Evolutionary conservation across 1,140 invertebrate species (phyloP), one percentile per base, ranked within the genome.

Genomic region (Philotrypesis tridentata): DNA sequence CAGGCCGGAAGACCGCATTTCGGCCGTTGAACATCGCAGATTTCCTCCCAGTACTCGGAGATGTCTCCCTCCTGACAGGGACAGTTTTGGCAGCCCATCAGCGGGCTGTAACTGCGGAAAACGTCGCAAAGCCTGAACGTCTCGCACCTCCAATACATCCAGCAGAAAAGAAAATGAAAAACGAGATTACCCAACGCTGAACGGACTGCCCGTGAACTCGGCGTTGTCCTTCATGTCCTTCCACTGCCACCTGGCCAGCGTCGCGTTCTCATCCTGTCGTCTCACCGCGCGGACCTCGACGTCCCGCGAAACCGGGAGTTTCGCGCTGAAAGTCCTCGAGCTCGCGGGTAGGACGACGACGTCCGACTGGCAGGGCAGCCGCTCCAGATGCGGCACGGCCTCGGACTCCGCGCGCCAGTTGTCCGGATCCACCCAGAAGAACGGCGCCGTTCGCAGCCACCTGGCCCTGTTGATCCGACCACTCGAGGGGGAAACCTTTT

Each of bases 361-460:
- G 25, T 92, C 91, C 0, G 84, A 79, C 0, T 86, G 86, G 55
- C 91, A 92, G 0, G 91, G 91, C 14, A 92, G 84, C 65, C 87
- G 86, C 33, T 91, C 87, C 0, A 91, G 68, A 84, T 92, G 89
- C 11, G 91, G 91, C 4, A 87, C 84, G 0, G 91, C 91, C 63
- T 88, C 79, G 0, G 87, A 89, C n/a, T 83, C 82, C 25, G 72
- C 84, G 21, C 87, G 85, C 91, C 91, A 92, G 79, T 92, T 92
- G 1, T 85, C 21, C 0, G 91, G 90, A 82, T 92, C 90, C 0
- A 86, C 79, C 91, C 91, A 92, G 55, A 88, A 89, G 37, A 88
- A 84, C n/a, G 86, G 65, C 14, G 88, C 87, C 21, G 86, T 79
- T 23, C 67, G 87, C 0, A 65, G 65, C 90, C 89, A 91, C 72